phyloP scores from a whole-genome alignment of 2,888 invertebrate species.

The Petrolisthes manimaculis region DNA sequence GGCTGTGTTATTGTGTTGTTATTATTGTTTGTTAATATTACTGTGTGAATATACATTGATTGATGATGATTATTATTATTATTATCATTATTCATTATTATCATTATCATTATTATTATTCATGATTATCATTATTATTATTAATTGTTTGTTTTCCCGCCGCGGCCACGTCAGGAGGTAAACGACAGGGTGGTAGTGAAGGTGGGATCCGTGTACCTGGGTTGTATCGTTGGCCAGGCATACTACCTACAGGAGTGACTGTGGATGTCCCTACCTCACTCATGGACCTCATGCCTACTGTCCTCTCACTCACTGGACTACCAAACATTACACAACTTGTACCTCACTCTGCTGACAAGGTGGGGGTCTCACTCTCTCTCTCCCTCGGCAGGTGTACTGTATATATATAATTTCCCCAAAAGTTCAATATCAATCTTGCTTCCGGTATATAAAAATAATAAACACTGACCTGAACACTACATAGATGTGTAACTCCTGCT shows the following conservation, averaged over 20 bases:
- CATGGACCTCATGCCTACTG: constrained; percentile 71
- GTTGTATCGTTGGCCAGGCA: constrained; percentile 73
- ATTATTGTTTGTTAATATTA: too few relatives aligned
- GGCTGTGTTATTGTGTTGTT: too few relatives aligned
- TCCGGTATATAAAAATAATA: too few relatives aligned
- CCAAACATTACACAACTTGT: constrained; percentile 17
- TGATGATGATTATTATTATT: too few relatives aligned
- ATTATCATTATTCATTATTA: too few relatives aligned
- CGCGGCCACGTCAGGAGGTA: constrained; percentile 62
- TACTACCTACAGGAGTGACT: constrained; percentile 70
- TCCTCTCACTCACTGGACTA: constrained; percentile 68
- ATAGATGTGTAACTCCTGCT: neutral
- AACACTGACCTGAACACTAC: neutral
- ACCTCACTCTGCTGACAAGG: neutral
- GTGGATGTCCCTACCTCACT: constrained; percentile 68
- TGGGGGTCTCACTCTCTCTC: too few relatives aligned
- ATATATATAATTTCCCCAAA: neutral
- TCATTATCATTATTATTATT: too few relatives aligned
- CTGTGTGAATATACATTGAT: too few relatives aligned
- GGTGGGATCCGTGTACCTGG: constrained; percentile 74
- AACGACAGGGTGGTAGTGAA: constrained; percentile 68
- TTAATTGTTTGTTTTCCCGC: too few relatives aligned
- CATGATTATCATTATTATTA: too few relatives aligned
- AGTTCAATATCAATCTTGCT: neutral
- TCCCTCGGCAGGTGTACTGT: neutral